Evolutionary conservation across 2,888 invertebrate genomes (phyloP).

Genomic region (Cephus runcator): DNA sequence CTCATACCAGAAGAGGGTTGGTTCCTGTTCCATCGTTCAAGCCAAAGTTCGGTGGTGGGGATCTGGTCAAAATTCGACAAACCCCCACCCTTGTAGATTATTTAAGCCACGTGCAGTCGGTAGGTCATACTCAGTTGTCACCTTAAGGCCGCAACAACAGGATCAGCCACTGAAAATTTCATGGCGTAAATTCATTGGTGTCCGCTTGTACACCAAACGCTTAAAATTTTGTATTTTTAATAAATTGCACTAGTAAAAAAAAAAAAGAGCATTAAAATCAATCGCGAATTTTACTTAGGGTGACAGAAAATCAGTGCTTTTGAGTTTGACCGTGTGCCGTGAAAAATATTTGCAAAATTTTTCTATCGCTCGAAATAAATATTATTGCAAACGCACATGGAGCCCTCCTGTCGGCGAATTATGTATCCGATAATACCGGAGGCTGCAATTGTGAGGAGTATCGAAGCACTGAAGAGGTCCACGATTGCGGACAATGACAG

Average conservation of each 20-base stretch:
- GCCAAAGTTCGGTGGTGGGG: background rate
- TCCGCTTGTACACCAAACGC: background rate
- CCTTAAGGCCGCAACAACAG: slow-evolving; percentile 24
- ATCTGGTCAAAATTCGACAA: slow-evolving; percentile 4
- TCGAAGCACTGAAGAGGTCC: slow-evolving; percentile 30
- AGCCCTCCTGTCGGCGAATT: slow-evolving; percentile 20
- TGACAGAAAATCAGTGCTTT: background rate
- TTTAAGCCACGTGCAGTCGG: slow-evolving; percentile 46
- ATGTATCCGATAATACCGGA: slow-evolving; percentile 41
- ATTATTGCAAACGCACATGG: slow-evolving; percentile 16
- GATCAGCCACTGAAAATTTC: slow-evolving; percentile 13
- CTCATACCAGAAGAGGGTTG: slow-evolving; percentile 14
- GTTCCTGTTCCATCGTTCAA: background rate
- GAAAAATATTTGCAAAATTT: background rate
- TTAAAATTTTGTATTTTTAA: background rate
- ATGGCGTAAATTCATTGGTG: background rate
- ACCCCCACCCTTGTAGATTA: slow-evolving; percentile 31
- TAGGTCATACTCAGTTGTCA: slow-evolving; percentile 46
- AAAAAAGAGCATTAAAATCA: background rate
- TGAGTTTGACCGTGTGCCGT: background rate
- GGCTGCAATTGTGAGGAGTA: slow-evolving; percentile 36
- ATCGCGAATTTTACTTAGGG: background rate
- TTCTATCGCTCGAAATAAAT: background rate
- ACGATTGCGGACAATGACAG: slow-evolving; percentile 10
- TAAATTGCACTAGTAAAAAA: background rate